Evolutionary conservation across 2,113 vertebrate genomes (phyloP).

Genomic region (Galbula dea): DNA sequence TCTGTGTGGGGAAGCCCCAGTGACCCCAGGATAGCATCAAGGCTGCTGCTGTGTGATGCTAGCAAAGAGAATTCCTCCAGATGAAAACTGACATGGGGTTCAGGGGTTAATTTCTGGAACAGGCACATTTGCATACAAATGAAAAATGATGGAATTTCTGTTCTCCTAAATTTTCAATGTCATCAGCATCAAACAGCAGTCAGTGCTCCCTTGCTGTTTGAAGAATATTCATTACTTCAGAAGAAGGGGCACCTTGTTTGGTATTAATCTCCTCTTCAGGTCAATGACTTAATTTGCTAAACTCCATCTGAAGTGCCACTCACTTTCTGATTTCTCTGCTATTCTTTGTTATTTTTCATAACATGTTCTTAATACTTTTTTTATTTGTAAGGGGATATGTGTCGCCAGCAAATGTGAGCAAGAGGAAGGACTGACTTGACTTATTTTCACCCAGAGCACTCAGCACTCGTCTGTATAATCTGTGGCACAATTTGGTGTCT

Average conservation of each 20-base stretch:
- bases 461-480: not conserved
- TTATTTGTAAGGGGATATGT: slow-evolving; percentile 70
- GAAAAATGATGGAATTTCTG: slow-evolving; percentile 97
- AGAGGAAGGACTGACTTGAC: not conserved
- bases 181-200: slow-evolving; percentile 89
- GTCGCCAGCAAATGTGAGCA: slow-evolving; percentile 62
- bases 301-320: slow-evolving; percentile 88
- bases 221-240: slow-evolving; percentile 93
- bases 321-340: slow-evolving; percentile 75
- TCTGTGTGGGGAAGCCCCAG: slow-evolving; percentile 62
- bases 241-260: slow-evolving; percentile 95
- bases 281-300: slow-evolving; percentile 95
- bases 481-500: not conserved
- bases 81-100: slow-evolving; percentile 96
- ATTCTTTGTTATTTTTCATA: slow-evolving; percentile 84
- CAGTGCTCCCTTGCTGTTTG: slow-evolving; percentile 79
- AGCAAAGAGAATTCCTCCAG: slow-evolving; percentile 82
- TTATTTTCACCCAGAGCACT: not conserved
- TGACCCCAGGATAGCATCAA: slow-evolving; percentile 75
- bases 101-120: slow-evolving; percentile 99
- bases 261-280: slow-evolving; percentile 93
- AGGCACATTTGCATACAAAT: slow-evolving; percentile 99
- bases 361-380: slow-evolving; percentile 75
- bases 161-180: slow-evolving; percentile 98
- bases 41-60: slow-evolving; percentile 64